Evolutionary conservation across 1,140 invertebrate genomes (phyloP).

Genomic region (Heterodera carotae): DNA sequence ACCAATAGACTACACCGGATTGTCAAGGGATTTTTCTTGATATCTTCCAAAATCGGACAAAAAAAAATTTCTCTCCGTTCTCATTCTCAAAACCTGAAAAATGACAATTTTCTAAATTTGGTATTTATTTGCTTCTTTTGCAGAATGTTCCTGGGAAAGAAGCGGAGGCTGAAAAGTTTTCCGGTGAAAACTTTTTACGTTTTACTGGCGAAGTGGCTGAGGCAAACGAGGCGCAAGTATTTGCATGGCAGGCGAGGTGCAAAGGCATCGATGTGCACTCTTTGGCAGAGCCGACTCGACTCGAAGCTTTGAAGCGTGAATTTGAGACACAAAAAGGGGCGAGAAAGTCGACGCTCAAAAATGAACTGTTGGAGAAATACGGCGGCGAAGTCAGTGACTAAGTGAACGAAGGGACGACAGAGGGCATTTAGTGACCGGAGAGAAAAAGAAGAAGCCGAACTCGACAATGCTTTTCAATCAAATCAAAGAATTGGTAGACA

Average conservation of each 20-base stretch:
- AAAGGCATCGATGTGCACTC: constrained; percentile 87
- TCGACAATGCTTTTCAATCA: no score
- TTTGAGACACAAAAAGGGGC: constrained; percentile 86
- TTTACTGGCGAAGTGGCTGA: constrained; percentile 87
- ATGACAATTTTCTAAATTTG: no score
- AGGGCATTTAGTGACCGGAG: not conserved
- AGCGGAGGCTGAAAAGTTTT: constrained; percentile 76
- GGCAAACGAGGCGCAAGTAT: constrained; percentile 88
- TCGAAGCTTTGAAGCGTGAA: constrained; percentile 86
- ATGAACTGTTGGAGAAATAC: constrained; percentile 68
- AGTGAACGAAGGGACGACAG: no score
- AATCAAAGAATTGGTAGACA: no score
- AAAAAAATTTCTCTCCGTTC: constrained; percentile 6
- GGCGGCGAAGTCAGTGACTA: constrained; percentile 50
- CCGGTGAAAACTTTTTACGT: constrained; percentile 92
- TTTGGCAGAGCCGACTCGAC: constrained; percentile 92
- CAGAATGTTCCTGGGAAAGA: constrained; percentile 58
- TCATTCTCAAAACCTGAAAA: no score
- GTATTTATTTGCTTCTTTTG: not conserved
- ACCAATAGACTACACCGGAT: no score
- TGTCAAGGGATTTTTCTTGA: no score
- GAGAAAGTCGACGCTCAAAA: constrained; percentile 75
- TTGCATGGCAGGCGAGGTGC: constrained; percentile 92
- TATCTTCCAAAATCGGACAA: no score
- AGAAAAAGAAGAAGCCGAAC: no score